Evolutionary conservation across 2,113 vertebrate genomes (phyloP), one percentile per base, ranked within the genome.

Genomic region (Argyrosomus japonicus): DNA sequence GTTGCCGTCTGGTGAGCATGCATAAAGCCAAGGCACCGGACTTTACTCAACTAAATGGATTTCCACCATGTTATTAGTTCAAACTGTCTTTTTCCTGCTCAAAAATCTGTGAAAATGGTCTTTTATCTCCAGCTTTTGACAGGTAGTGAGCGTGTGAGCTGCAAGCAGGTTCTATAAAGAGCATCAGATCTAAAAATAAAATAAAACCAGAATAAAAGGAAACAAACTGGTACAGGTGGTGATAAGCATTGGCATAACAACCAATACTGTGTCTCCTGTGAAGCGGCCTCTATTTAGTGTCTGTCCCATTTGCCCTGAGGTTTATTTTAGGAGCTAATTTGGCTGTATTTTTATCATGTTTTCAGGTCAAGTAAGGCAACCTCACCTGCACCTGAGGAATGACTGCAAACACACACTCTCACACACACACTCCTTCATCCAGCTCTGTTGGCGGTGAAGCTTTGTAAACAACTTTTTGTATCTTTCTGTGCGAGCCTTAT

Each of bases 401-500:
- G 43, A 29, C 58, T 23, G 19, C 29, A 3, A 77, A 68, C 57
- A 61, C 76, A 47, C 40, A 12, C 27, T 17, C 21, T 18, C 32
- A 11, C 32, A 29, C 32, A n/a, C 77, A 17, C 45, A 6, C 9
- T 1, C 25, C 29, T 23, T 11, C 32, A 27, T 54, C 7, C 25
- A 29, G 27, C 45, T 36, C 47, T 23, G 58, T 45, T 63, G 45
- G 58, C 14, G 2, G n/a, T 18, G 25, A 68, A 23, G 64, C 54
- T 60, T 60, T 77, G 21, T 68, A 68, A 69, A 78, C 47, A 78
- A 25, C 43, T 40, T 48, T 61, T 50, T 68, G 67, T 63, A 63
- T 65, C 68, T 48, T 65, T 64, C 43, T 60, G 19, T 50, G 21
- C 17, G 3, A 19, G 45, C 6, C 17, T 14, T 56, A 75, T 61